These are phyloP conservation scores for Drosophila helvetica DNA, from an alignment of 2,888 invertebrate species.

Conservation along the genomic window DNA sequence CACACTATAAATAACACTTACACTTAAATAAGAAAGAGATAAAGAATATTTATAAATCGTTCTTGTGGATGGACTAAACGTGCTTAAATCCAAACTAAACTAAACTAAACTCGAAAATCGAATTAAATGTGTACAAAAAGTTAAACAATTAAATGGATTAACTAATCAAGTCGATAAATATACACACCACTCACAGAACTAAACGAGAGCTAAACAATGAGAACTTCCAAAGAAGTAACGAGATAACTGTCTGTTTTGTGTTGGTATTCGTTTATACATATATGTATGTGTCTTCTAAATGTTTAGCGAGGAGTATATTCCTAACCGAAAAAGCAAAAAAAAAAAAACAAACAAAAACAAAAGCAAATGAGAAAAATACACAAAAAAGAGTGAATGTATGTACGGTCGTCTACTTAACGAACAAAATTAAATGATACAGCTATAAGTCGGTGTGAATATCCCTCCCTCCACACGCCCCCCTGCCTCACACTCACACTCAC, in stretches of 20 bases:
- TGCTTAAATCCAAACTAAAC: slow-evolving; percentile 55
- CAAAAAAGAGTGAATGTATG: not conserved
- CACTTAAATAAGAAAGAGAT: slow-evolving; percentile 26
- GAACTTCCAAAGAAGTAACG: slow-evolving; percentile 7
- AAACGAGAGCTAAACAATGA: slow-evolving; percentile 11
- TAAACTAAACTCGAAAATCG: slow-evolving; percentile 56
- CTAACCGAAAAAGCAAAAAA: slow-evolving; percentile 38
- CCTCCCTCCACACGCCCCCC: slow-evolving; percentile 2
- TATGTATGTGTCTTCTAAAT: slow-evolving; percentile 51
- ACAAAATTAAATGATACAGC: slow-evolving; percentile 23
- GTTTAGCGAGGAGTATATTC: slow-evolving; percentile 45
- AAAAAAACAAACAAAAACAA: slow-evolving; percentile 16
- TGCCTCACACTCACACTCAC: slow-evolving; percentile 2
- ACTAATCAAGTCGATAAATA: slow-evolving; percentile 18
- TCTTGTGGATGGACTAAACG: slow-evolving; percentile 40
- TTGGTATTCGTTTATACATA: slow-evolving; percentile 55
- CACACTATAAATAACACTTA: not conserved
- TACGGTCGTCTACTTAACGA: slow-evolving; percentile 14
- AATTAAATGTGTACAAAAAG: slow-evolving; percentile 50
- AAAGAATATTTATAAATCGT: slow-evolving; percentile 32
- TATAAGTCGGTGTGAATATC: slow-evolving; percentile 31
- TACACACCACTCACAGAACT: not conserved
- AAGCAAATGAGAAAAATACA: slow-evolving; percentile 22
- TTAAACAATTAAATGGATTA: slow-evolving; percentile 24
- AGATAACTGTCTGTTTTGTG: slow-evolving; percentile 65